Percentiles rank a stretch among this genome's conserved stretches.
These are phyloP conservation scores for Illadopsis cleaveri DNA, from an alignment of 2,113 vertebrate species.

Conservation along the genomic window DNA sequence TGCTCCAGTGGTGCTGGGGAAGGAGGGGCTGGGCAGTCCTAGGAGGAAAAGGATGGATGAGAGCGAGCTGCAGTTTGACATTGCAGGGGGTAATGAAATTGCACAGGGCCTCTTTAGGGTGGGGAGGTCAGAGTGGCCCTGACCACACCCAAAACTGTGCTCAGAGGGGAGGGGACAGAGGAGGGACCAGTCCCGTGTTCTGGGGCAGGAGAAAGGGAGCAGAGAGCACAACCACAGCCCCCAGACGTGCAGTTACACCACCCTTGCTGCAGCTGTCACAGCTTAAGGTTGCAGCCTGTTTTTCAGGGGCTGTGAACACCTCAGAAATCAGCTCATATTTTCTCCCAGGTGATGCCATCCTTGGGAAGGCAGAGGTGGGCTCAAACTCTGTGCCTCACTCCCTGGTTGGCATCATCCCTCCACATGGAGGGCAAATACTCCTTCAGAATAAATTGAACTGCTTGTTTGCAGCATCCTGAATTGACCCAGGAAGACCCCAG, in stretches of 20 bases:
- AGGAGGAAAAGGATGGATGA: constrained; percentile 59
- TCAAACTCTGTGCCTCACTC: neutral
- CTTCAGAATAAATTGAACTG: neutral
- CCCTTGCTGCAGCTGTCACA: neutral
- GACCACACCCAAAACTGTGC: neutral
- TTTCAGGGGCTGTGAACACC: rapidly evolving
- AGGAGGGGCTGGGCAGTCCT: constrained; percentile 53
- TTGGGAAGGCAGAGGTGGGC: neutral
- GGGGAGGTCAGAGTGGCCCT: neutral
- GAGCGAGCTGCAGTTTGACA: constrained; percentile 29
- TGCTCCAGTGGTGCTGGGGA: neutral
- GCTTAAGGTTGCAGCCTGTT: neutral
- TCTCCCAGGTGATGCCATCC: neutral
- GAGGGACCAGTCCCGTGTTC: neutral
- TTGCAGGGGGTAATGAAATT: neutral
- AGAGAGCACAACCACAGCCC: neutral
- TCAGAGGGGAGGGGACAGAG: neutral
- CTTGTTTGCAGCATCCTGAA: neutral
- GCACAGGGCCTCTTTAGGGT: neutral
- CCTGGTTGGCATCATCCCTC: neutral
- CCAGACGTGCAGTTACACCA: neutral
- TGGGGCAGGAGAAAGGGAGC: neutral
- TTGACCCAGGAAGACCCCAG: neutral
- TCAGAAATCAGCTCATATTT: neutral
- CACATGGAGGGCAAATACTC: rapidly evolving